phyloP scores from a whole-genome alignment of 2,888 invertebrate genomes.

The Thalpophila matura region DNA sequence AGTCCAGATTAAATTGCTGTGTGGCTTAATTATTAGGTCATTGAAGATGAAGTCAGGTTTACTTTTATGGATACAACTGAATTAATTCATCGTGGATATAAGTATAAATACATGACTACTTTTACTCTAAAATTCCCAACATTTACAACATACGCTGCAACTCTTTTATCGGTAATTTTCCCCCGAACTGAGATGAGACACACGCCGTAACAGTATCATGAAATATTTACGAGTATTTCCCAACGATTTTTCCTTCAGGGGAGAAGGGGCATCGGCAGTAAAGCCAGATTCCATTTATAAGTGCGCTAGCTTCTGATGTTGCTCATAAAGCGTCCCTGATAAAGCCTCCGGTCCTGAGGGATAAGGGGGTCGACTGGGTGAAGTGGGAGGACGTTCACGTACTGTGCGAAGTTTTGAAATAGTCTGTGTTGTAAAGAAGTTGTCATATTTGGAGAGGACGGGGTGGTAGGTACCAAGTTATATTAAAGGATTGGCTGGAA shows the following conservation, averaged over 20 bases:
- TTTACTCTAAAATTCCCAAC: slow-evolving; percentile 14
- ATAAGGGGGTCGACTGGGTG: slow-evolving; percentile 61
- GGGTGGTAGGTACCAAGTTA: slow-evolving; percentile 15
- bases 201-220: slow-evolving; percentile 67
- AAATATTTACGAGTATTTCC: slow-evolving; percentile 76
- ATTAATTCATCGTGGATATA: slow-evolving; percentile 6
- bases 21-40: slow-evolving; percentile 31
- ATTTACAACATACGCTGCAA: slow-evolving; percentile 36
- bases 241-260: slow-evolving; percentile 67
- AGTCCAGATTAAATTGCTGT: slow-evolving; percentile 18
- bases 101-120: not conserved
- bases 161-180: slow-evolving; percentile 57
- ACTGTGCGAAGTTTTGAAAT: slow-evolving; percentile 53
- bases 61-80: slow-evolving; percentile 2
- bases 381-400: slow-evolving; percentile 52
- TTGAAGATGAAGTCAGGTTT: slow-evolving; percentile 11
- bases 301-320: slow-evolving; percentile 76
- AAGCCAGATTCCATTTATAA: slow-evolving; percentile 80
- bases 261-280: slow-evolving; percentile 68
- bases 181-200: slow-evolving; percentile 63
- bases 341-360: slow-evolving; percentile 74
- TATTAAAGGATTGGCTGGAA: slow-evolving; percentile 18
- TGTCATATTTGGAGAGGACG: slow-evolving; percentile 47
- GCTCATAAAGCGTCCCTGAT: slow-evolving; percentile 79
- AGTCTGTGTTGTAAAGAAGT: slow-evolving; percentile 50